Conservation (phyloP, 2,797 vertebrate genomes). For the Bovichtus variegatus region DNA sequence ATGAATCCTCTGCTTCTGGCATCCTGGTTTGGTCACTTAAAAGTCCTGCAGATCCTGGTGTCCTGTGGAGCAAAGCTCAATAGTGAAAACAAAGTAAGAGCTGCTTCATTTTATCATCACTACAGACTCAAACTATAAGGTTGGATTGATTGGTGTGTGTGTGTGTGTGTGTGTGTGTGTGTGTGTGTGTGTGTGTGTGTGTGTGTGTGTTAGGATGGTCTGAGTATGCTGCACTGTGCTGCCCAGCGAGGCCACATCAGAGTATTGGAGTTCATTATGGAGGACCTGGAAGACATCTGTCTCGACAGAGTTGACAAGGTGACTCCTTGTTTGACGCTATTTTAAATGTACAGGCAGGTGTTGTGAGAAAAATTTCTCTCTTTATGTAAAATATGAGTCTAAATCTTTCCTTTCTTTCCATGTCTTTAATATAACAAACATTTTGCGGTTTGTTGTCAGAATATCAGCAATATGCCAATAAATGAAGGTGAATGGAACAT, state of each 20-base stretch:
- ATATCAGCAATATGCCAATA: too few species aligned
- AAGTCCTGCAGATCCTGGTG: conserved; percentile 89
- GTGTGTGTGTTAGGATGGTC: conserved; percentile 82
- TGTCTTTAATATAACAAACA: background rate
- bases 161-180: background rate
- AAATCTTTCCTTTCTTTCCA: background rate
- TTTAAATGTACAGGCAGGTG: background rate
- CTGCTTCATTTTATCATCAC: background rate
- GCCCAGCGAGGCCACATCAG: conserved; percentile 89
- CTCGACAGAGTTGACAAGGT: conserved; percentile 90
- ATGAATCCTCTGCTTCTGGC: conserved; percentile 93
- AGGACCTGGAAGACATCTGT: conserved; percentile 88
- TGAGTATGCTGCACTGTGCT: conserved; percentile 90
- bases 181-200: conserved; percentile 4
- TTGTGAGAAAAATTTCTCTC: background rate
- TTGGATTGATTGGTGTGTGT: conserved; percentile 11
- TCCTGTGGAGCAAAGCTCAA: conserved; percentile 90
- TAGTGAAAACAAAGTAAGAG: conserved; percentile 89
- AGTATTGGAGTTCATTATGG: conserved; percentile 89
- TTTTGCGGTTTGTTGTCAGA: background rate
- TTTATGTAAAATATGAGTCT: background rate
- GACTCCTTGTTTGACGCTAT: conserved; percentile 9
- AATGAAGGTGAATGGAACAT: background rate
- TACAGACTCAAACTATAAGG: background rate
- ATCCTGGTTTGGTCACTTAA: conserved; percentile 93